Conservation (phyloP, 2,113 vertebrate genomes). For the Gallinago paraguaiae region DNA sequence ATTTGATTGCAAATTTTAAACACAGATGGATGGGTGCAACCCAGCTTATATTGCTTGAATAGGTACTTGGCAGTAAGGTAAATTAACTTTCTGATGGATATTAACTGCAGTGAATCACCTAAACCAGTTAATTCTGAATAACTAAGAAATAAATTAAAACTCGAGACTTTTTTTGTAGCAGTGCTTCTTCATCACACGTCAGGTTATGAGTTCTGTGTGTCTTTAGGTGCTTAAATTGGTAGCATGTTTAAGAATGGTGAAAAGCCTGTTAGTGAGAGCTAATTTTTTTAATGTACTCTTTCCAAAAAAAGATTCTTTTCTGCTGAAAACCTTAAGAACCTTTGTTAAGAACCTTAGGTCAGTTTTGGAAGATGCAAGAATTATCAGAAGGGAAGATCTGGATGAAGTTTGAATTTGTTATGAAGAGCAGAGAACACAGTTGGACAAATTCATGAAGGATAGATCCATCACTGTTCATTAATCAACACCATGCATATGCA, state of each 20-base stretch:
- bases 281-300: not conserved
- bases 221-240: not conserved
- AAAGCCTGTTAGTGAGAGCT: not conserved
- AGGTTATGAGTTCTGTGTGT: not conserved
- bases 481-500: not conserved
- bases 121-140: not conserved
- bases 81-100: not conserved
- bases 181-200: not conserved
- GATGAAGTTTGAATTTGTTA: not conserved
- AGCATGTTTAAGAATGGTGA: not conserved
- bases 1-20: not conserved
- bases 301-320: not conserved
- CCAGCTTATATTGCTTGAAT: not conserved
- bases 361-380: not conserved
- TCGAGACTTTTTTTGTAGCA: not conserved
- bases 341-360: not conserved
- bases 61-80: not conserved
- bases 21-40: not conserved
- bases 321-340: not conserved
- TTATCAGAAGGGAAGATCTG: not conserved
- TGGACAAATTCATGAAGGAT: not conserved
- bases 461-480: not conserved
- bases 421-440: not conserved
- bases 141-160: not conserved
- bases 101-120: not conserved